Conservation (phyloP, 2,797 vertebrate genomes). For the Phrynocephalus guinanensis region DNA sequence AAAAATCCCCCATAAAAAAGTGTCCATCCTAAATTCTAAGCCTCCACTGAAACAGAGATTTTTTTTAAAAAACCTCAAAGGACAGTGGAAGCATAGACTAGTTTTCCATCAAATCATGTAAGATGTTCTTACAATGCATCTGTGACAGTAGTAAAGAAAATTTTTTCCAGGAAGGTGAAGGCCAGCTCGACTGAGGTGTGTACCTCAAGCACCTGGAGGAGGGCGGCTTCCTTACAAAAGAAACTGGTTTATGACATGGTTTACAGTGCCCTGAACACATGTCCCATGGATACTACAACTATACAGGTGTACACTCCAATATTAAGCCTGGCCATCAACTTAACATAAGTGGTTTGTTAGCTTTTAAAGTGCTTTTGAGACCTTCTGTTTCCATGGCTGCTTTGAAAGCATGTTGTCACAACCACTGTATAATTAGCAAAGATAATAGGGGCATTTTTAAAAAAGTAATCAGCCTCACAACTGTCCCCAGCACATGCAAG, state of each 20-base stretch:
- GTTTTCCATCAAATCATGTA: background rate
- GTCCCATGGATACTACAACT: background rate
- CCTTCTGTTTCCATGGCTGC: constrained; percentile 34
- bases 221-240: background rate
- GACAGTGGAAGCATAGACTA: background rate
- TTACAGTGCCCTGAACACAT: background rate
- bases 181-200: background rate
- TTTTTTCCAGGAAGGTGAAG: background rate
- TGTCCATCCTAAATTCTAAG: too few species aligned
- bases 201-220: background rate
- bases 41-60: background rate
- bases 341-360: constrained; percentile 48
- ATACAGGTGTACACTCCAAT: constrained; percentile 28
- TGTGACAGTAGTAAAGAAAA: background rate
- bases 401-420: constrained; percentile 52
- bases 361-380: constrained; percentile 59
- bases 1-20: too few species aligned
- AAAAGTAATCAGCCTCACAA: constrained; percentile 40
- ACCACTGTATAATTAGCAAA: constrained; percentile 56
- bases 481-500: constrained; percentile 26
- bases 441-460: constrained; percentile 42
- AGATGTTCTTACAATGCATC: background rate
- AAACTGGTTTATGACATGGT: background rate
- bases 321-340: constrained; percentile 52
- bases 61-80: background rate